Percentiles rank a stretch among this genome's conserved stretches.
These are phyloP conservation scores for Drosophila anomalata DNA, from an alignment of 2,888 invertebrate species.

Conservation along the genomic window DNA sequence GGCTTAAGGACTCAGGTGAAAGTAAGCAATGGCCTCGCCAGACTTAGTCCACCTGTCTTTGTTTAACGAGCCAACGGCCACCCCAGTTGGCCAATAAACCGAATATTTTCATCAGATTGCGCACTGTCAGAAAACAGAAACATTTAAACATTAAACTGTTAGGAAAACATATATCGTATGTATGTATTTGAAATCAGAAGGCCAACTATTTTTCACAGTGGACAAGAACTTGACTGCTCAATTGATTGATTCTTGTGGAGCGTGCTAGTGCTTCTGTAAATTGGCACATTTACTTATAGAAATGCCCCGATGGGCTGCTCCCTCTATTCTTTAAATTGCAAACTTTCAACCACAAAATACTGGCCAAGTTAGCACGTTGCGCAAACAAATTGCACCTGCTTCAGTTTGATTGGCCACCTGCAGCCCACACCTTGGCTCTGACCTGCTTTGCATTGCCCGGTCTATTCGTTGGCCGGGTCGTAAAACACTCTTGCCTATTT, in stretches of 20 bases:
- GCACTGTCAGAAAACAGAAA: not conserved
- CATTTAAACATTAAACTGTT: not conserved
- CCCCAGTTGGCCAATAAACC: constrained; percentile 21
- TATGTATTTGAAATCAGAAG: not conserved
- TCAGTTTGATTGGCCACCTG: constrained; percentile 45
- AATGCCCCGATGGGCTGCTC: constrained; percentile 16
- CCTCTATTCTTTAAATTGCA: constrained; percentile 18
- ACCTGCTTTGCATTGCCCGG: constrained; percentile 13
- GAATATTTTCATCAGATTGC: not conserved
- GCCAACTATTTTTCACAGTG: not conserved
- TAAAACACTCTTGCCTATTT: constrained; percentile 53
- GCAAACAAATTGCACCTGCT: constrained; percentile 49
- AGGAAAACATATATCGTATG: no score
- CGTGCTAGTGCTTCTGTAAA: constrained; percentile 39
- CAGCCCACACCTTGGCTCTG: constrained; percentile 4
- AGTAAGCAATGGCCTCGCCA: constrained; percentile 42
- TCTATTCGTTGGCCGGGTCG: constrained; percentile 27
- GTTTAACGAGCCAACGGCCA: constrained; percentile 11
- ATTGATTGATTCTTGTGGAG: constrained; percentile 42
- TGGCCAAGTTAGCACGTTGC: constrained; percentile 51
- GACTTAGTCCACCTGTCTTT: constrained; percentile 20
- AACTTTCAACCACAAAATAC: constrained; percentile 55
- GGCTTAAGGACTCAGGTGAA: constrained; percentile 44
- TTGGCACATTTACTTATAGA: constrained; percentile 46
- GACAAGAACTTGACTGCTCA: not conserved